Evolutionary conservation across 92 coral and sea anemone genomes (phyloP), one percentile per base, ranked within the genome.

Genomic region (Porites cylindrica): DNA sequence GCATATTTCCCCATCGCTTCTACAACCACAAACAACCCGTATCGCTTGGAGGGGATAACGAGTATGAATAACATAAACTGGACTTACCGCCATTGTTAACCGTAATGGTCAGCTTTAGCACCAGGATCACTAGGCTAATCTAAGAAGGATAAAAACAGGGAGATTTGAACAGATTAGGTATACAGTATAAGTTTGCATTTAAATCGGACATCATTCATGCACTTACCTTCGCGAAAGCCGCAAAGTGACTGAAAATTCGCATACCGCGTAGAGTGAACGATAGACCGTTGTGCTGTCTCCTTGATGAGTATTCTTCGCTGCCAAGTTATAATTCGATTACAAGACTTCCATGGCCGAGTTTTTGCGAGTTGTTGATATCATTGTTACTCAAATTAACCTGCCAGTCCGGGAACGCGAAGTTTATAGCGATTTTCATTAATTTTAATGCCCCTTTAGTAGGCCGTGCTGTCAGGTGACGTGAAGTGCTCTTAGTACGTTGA

Each of bases 381-480:
- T 73, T 64, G 74, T 75, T 80, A 73, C 23, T 53, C 65, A 83
- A 83, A 83, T 83, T 83, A 70, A 75, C 87, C 75, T 64, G 80
- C 81, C 87, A 47, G 80, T 85, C 83, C 71, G 83, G 69, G 82
- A 62, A 77, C 63, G 89, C 89, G 62, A 66, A 83, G 88, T 92
- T 85, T 92, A 84, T 92, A 88, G 79, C 60, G 85, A 89, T 87
- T 80, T 83, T 80, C 96, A 94, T 94, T 88, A 94, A 94, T 94
- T 93, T 94, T 94, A 94, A 92, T 94, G 93, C 83, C 73, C 76
- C 68, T 74, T 90, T 66, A 83, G 78, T 21, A 84, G 79, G 90
- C 93, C 75, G 85, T 80, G 50, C 72, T 61, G 81, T 81, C 87
- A 74, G 77, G 12, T 51, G 26, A 78, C 32, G 62, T 78, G 53